phyloP scores from a whole-genome alignment of 1,140 invertebrate species.

The Calosoma granatense region DNA sequence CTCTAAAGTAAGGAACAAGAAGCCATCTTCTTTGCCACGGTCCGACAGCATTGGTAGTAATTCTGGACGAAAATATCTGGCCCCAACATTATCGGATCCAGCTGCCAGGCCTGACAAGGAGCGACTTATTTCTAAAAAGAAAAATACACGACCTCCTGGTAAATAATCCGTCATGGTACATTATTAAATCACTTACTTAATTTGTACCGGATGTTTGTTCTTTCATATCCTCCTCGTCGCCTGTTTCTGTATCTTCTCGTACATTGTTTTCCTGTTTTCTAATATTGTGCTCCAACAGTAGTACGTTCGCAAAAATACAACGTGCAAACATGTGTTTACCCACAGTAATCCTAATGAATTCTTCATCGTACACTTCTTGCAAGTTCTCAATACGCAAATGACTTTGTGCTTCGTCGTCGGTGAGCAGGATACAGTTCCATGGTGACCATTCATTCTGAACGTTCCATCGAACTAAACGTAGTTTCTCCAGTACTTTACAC shows the following conservation, averaged over 20 bases:
- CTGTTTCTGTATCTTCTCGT: neutral
- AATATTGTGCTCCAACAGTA: neutral
- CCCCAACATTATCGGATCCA: constrained; percentile 79
- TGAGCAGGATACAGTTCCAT: constrained; percentile 62
- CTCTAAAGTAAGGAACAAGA: constrained; percentile 33
- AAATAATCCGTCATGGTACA: constrained; percentile 23
- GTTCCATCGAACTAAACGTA: constrained; percentile 49
- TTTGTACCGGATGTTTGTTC: constrained; percentile 9
- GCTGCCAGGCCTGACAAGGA: constrained; percentile 67
- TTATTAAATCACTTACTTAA: constrained; percentile 15
- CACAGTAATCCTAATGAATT: constrained; percentile 36
- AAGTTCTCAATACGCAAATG: constrained; percentile 43
- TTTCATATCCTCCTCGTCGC: neutral
- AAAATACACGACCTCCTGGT: constrained; percentile 52
- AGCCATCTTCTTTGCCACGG: constrained; percentile 45
- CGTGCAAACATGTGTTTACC: constrained; percentile 37
- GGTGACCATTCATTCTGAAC: constrained; percentile 51
- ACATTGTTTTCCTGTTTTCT: too few relatives aligned
- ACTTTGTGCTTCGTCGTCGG: constrained; percentile 48
- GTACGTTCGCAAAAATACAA: constrained; percentile 3
- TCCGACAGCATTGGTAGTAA: constrained; percentile 73
- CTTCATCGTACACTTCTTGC: constrained; percentile 42
- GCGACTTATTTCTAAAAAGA: constrained; percentile 50
- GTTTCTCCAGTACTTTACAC: constrained; percentile 41
- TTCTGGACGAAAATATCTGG: constrained; percentile 73